Evolutionary conservation across 1,140 invertebrate species (phyloP).

Genomic region (Papilio polytes): DNA sequence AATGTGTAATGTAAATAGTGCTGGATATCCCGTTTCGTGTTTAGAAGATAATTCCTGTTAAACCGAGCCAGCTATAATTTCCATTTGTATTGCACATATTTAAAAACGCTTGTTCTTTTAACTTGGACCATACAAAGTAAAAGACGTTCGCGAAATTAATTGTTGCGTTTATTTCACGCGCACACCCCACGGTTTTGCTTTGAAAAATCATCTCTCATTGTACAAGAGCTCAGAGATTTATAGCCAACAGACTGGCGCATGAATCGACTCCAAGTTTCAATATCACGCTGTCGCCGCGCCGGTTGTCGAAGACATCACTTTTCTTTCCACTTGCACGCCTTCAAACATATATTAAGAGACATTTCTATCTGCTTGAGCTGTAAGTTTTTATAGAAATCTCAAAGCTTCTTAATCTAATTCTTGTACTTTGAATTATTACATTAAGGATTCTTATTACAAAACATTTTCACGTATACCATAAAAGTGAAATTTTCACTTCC

Average conservation of each 20-base stretch:
- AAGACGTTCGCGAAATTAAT: conserved; percentile 74
- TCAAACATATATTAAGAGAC: conserved; percentile 22
- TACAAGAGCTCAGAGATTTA: conserved; percentile 60
- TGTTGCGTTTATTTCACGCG: conserved; percentile 72
- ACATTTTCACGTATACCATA: neutral
- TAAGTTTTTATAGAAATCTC: neutral
- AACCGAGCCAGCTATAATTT: neutral
- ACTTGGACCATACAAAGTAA: conserved; percentile 51
- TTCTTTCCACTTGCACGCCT: conserved; percentile 37
- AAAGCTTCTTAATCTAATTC: neutral
- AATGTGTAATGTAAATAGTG: too few relatives aligned
- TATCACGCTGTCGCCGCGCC: conserved; percentile 2
- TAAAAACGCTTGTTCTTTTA: conserved; percentile 35
- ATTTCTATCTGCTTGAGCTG: conserved; percentile 14
- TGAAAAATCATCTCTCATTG: conserved; percentile 78
- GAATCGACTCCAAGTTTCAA: conserved; percentile 34
- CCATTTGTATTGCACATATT: neutral
- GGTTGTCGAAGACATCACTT: neutral
- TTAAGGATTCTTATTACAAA: neutral
- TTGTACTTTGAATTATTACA: neutral
- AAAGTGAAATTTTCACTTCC: conserved; percentile 30
- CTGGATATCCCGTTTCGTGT: too few relatives aligned
- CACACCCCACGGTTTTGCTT: conserved; percentile 70
- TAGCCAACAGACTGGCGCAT: conserved; percentile 40
- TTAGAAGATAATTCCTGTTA: neutral